phyloP scores from a whole-genome alignment of 2,113 vertebrate species.

The Solea solea region DNA sequence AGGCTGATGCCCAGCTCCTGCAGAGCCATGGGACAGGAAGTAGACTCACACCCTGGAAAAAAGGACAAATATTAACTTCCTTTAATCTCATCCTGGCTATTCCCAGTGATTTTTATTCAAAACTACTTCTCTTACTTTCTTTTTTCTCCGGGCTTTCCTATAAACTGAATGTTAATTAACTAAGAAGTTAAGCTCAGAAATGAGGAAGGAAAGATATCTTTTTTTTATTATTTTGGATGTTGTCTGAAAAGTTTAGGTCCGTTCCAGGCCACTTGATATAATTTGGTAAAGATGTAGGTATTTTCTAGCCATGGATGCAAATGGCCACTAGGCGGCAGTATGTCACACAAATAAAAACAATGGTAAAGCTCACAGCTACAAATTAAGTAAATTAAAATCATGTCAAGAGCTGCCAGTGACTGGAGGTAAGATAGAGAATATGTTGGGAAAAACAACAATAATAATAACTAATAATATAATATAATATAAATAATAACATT shows the following conservation, averaged over 20 bases:
- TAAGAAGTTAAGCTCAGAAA: too few species aligned
- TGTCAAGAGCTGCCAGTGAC: too few species aligned
- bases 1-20: slow-evolving; percentile 85
- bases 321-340: slow-evolving; percentile 43
- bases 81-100: not conserved
- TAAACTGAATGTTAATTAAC: too few species aligned
- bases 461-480: too few species aligned
- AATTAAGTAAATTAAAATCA: too few species aligned
- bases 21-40: slow-evolving; percentile 72
- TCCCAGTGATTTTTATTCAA: too few species aligned
- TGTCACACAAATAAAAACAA: not conserved
- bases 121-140: too few species aligned
- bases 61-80: not conserved
- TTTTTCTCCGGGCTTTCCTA: too few species aligned
- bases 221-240: not conserved
- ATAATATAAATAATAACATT: not conserved
- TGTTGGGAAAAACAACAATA: not conserved
- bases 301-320: not conserved
- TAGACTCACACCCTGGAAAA: slow-evolving; percentile 5
- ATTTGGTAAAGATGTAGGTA: not conserved
- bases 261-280: not conserved
- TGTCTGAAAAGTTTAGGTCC: not conserved
- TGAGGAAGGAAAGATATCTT: too few species aligned
- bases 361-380: not conserved
- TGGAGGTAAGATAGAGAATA: not conserved